Evolutionary conservation across 2,888 invertebrate genomes (phyloP), one percentile per base, ranked within the genome.

Genomic region (Acheta domesticus): DNA sequence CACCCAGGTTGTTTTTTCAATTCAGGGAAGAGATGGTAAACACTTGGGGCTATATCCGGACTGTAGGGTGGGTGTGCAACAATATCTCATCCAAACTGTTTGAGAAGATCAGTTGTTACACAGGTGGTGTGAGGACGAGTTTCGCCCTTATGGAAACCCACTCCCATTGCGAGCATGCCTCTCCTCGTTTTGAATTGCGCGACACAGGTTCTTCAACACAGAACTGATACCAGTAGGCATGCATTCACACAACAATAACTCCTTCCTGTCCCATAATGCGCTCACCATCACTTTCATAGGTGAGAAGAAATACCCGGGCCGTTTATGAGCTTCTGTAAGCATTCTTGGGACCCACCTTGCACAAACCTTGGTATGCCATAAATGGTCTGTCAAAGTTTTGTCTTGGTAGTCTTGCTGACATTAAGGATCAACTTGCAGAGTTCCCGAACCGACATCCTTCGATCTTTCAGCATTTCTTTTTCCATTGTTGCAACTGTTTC

Each of bases 121-220:
- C 23, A 3, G 23, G 23, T 3, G 23, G 23, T 23, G 23, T 23
- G 23, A 3, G 1, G 2, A 23, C 23, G 23, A 23, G 23, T 23
- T 2, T 23, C 3, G 23, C n/a, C n/a, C n/a, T 23, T 2, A 23
- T 23, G 23, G 23, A 23, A 23, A 23, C 23, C 2, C 23, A 1
- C 3, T 23, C 23, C 23, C 23, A 2, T 23, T 3, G 23, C 3
- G 23, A 23, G 73, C 73, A 73, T 3, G n/a, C 73, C 73, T 73
- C 73, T 73, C 73, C 2, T 73, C 19, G n/a, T 73, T 73, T 73
- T 73, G 73, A 73, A 73, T 73, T 73, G 73, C 73, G n/a, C n/a
- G n/a, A n/a, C n/a, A n/a, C 73, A 73, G 73, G 73, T 73, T 73
- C 73, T 73, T 73, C 73, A 73, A 73, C 73, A n/a, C 73, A 73